These are phyloP conservation scores for Chironomus tepperi DNA, from an alignment of 1,140 invertebrate genomes.

Conservation along the genomic window DNA sequence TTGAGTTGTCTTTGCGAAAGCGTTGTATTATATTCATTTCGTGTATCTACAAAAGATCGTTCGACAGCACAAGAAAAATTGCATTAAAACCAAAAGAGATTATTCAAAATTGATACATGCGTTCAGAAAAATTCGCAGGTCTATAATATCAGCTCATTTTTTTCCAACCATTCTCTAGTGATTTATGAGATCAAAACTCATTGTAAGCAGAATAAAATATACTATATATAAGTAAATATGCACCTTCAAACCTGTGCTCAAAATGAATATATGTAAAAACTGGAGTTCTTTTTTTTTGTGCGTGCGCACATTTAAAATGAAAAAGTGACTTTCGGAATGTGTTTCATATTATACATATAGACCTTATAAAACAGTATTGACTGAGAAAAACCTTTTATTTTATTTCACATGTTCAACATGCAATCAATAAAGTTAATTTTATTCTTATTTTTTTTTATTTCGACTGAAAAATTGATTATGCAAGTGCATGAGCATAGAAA, in stretches of 20 bases:
- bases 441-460: too few species aligned
- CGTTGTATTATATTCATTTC: not conserved
- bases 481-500: too few species aligned
- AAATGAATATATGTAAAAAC: not conserved
- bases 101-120: slow-evolving; percentile 22
- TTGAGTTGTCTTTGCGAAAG: slow-evolving; percentile 12
- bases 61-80: slow-evolving; percentile 11
- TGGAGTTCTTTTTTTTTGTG: not conserved
- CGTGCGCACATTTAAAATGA: not conserved
- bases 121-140: slow-evolving; percentile 1
- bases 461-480: too few species aligned
- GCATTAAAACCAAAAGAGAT: slow-evolving; percentile 13
- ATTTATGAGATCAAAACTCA: slow-evolving; percentile 17
- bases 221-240: not conserved
- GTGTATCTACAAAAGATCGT: slow-evolving; percentile 6
- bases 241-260: not conserved
- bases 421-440: too few species aligned
- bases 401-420: too few species aligned
- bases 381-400: too few species aligned
- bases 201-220: not conserved
- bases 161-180: not conserved
- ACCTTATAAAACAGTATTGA: too few species aligned
- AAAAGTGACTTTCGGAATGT: not conserved
- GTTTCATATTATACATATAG: too few species aligned
- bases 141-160: slow-evolving; percentile 9